These are phyloP conservation scores for Natrix natrix DNA, from an alignment of 2,797 vertebrate species.

Conservation along the genomic window DNA sequence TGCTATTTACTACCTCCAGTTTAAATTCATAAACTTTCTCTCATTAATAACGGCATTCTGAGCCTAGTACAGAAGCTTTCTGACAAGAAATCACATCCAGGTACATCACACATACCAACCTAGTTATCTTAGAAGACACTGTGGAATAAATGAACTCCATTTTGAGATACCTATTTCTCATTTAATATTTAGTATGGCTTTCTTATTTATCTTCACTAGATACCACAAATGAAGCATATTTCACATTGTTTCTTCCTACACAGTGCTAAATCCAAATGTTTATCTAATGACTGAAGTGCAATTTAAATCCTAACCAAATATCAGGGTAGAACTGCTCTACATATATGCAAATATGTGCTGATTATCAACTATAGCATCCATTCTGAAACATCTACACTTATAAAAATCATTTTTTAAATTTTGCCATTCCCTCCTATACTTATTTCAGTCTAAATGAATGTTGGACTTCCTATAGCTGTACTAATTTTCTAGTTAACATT, in stretches of 20 bases:
- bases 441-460: not conserved
- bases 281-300: not conserved
- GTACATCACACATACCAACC: not conserved
- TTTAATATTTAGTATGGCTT: not conserved
- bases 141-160: not conserved
- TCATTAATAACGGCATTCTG: not conserved
- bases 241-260: slow-evolving; percentile 27
- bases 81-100: not conserved
- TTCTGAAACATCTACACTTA: not conserved
- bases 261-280: slow-evolving; percentile 1
- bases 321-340: not conserved
- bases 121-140: not conserved
- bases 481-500: not conserved
- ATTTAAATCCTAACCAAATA: not conserved
- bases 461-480: not conserved
- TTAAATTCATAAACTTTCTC: not conserved
- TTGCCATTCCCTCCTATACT: not conserved
- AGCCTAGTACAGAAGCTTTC: not conserved
- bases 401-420: not conserved
- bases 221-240: slow-evolving; percentile 5
- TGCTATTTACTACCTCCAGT: not conserved
- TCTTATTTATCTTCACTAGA: not conserved
- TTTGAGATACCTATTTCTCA: not conserved
- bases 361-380: not conserved
- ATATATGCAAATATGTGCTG: not conserved